These are phyloP conservation scores for Zaprionus inermis DNA, from an alignment of 1,140 invertebrate genomes.

Conservation along the genomic window DNA sequence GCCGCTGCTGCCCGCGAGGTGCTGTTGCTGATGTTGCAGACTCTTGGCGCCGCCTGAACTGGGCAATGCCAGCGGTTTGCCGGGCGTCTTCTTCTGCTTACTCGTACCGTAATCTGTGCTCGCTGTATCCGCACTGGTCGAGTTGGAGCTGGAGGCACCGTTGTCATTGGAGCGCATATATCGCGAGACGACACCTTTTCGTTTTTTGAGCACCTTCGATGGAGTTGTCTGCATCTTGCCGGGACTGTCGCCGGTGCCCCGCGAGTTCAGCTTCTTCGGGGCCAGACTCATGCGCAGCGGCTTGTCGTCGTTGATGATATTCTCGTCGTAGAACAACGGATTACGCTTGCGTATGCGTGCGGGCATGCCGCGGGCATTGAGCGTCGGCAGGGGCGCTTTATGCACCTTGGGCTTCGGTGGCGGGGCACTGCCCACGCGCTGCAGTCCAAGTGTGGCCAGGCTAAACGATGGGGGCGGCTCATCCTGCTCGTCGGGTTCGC, in stretches of 20 bases:
- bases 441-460: slow-evolving; percentile 90
- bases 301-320: slow-evolving; percentile 92
- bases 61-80: slow-evolving; percentile 18
- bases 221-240: slow-evolving; percentile 85
- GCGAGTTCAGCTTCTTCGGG: slow-evolving; percentile 81
- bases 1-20: not conserved
- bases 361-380: slow-evolving; percentile 94
- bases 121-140: slow-evolving; percentile 19
- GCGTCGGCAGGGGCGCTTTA: slow-evolving; percentile 89
- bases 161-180: slow-evolving; percentile 75
- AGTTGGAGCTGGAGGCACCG: slow-evolving; percentile 69
- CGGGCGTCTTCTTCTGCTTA: slow-evolving; percentile 40
- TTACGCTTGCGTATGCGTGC: slow-evolving; percentile 96
- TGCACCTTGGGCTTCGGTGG: slow-evolving; percentile 88
- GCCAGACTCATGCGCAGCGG: slow-evolving; percentile 87
- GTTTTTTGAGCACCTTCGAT: slow-evolving; percentile 85
- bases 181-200: slow-evolving; percentile 74
- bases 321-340: slow-evolving; percentile 95
- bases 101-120: not conserved
- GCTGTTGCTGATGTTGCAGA: slow-evolving; percentile 6
- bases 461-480: slow-evolving; percentile 89
- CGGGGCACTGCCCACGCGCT: slow-evolving; percentile 90
- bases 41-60: slow-evolving; percentile 1
- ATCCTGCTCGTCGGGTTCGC: slow-evolving; percentile 85
- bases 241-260: slow-evolving; percentile 40